Conservation (phyloP, 2,888 invertebrate genomes). For the Drosophila neotestacea region DNA sequence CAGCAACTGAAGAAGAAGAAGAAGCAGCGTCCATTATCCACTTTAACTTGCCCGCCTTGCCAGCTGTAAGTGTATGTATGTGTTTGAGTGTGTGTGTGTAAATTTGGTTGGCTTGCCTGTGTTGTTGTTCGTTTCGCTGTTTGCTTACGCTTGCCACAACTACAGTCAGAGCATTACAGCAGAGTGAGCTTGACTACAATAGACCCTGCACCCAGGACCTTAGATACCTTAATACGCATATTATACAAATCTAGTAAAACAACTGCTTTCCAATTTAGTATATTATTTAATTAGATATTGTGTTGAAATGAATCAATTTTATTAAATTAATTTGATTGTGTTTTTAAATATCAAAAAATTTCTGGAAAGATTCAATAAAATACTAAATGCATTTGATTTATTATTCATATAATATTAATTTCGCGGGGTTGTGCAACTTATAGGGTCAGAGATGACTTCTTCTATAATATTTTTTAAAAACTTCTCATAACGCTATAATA, state of each 20-base stretch:
- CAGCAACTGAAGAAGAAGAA: constrained; percentile 3
- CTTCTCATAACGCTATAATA: background rate
- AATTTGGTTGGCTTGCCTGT: constrained; percentile 47
- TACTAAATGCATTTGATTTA: too few species aligned
- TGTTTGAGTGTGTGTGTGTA: constrained; percentile 31
- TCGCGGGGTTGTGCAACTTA: too few species aligned
- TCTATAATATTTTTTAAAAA: background rate
- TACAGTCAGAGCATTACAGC: background rate
- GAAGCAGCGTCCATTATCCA: constrained; percentile 73
- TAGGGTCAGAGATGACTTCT: too few species aligned
- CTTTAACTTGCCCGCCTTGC: constrained; percentile 69
- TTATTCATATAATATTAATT: too few species aligned
- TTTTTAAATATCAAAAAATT: too few species aligned
- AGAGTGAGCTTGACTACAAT: background rate
- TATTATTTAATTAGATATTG: too few species aligned
- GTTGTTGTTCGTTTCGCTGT: constrained; percentile 76
- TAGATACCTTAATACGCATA: too few species aligned
- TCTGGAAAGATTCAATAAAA: too few species aligned
- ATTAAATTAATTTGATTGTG: too few species aligned
- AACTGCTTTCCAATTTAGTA: too few species aligned
- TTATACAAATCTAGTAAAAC: too few species aligned
- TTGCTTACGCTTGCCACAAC: constrained; percentile 71
- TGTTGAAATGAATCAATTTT: too few species aligned
- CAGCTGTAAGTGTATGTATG: constrained; percentile 27
- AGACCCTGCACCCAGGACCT: background rate